Conservation (phyloP, 2,797 vertebrate species). For the Masticophis lateralis region DNA sequence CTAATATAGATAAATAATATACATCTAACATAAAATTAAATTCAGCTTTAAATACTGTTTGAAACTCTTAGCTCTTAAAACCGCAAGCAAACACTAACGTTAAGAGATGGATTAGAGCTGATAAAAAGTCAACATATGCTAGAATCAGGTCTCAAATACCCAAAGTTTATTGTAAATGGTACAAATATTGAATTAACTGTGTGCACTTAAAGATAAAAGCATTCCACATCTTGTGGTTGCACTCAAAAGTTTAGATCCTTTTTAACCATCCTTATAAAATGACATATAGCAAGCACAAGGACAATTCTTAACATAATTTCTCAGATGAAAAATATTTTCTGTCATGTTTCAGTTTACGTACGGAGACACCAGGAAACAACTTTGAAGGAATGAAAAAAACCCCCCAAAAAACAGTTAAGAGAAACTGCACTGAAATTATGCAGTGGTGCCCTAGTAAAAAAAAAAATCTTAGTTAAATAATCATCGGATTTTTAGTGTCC, state of each 20-base stretch:
- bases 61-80: constrained; percentile 38
- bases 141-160: constrained; percentile 14
- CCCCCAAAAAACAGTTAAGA: neutral
- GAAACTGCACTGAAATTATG: neutral
- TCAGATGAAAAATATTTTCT: neutral
- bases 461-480: neutral
- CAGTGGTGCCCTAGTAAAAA: neutral
- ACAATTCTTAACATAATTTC: neutral
- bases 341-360: neutral
- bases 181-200: constrained; percentile 58
- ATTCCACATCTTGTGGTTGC: constrained; percentile 45
- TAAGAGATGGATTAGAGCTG: constrained; percentile 22
- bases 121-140: constrained; percentile 9
- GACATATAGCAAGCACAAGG: constrained; percentile 22
- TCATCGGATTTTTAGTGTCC: neutral
- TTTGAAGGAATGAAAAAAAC: neutral
- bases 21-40: constrained; percentile 10
- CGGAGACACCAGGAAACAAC: neutral
- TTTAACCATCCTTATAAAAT: constrained; percentile 1
- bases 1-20: constrained; percentile 38
- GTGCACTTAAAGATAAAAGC: constrained; percentile 53
- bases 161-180: constrained; percentile 48
- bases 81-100: constrained; percentile 32
- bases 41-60: constrained; percentile 41
- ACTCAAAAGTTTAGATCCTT: constrained; percentile 34